Percentiles rank a stretch among this genome's conserved stretches.
These are phyloP conservation scores for Ctenochaetus hawaiiensis DNA, from an alignment of 2,797 vertebrate genomes.

Conservation along the genomic window DNA sequence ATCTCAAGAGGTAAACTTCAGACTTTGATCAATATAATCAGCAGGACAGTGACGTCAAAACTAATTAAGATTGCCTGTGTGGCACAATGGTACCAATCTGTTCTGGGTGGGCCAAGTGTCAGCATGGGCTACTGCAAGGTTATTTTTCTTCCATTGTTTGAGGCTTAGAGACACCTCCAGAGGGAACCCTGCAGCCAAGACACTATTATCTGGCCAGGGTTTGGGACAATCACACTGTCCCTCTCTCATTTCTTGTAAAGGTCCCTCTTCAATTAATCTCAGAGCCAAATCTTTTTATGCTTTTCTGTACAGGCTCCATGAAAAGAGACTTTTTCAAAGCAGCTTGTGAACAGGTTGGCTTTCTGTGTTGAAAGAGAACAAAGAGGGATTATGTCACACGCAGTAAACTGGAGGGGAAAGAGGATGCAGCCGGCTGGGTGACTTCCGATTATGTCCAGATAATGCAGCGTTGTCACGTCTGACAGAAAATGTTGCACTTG, in stretches of 20 bases:
- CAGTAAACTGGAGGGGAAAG: constrained; percentile 47
- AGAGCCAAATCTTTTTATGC: constrained; percentile 78
- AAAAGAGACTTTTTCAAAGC: constrained; percentile 75
- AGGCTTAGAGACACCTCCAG: constrained; percentile 78
- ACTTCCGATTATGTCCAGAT: constrained; percentile 62
- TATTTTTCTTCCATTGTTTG: constrained; percentile 82
- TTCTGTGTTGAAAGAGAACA: constrained; percentile 66
- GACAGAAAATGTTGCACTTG: constrained; percentile 15
- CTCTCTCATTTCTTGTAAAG: constrained; percentile 74
- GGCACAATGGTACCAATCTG: constrained; percentile 80
- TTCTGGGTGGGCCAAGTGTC: constrained; percentile 73
- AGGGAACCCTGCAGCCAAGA: constrained; percentile 74
- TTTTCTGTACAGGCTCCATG: constrained; percentile 63
- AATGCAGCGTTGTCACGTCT: constrained; percentile 47
- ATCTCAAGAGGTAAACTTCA: constrained; percentile 69
- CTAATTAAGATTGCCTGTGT: constrained; percentile 81
- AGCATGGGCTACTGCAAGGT: constrained; percentile 62
- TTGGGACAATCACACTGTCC: constrained; percentile 77
- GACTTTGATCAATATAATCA: constrained; percentile 71
- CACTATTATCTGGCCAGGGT: constrained; percentile 79
- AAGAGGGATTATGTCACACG: constrained; percentile 71
- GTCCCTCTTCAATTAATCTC: constrained; percentile 83
- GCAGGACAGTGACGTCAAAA: constrained; percentile 76
- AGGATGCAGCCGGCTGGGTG: constrained; percentile 45
- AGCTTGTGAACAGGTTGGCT: constrained; percentile 64